phyloP scores from a whole-genome alignment of 2,888 invertebrate genomes.

The Euproctis similis region DNA sequence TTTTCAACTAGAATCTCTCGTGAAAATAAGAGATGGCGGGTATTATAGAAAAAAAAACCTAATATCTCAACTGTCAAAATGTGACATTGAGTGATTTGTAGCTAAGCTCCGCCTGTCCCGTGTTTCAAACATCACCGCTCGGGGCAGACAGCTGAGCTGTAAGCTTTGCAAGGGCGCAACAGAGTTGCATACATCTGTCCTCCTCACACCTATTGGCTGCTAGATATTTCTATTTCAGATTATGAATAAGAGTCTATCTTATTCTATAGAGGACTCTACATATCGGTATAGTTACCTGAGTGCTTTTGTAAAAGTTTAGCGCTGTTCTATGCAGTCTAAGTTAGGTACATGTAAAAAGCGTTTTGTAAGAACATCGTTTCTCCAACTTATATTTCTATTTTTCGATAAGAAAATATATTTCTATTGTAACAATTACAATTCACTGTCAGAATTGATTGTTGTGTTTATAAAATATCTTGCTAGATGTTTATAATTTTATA shows the following conservation, averaged over 20 bases:
- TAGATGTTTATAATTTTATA: conserved; percentile 9
- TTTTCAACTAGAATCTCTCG: conserved; percentile 29
- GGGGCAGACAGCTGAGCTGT: conserved; percentile 72
- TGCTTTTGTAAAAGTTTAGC: conserved; percentile 74
- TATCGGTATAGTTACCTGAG: conserved; percentile 71
- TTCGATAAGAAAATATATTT: conserved; percentile 25
- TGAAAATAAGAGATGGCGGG: conserved; percentile 64
- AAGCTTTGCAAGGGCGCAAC: conserved; percentile 63
- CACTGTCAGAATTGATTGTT: conserved; percentile 28
- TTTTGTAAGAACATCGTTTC: conserved; percentile 43
- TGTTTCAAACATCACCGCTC: conserved; percentile 77
- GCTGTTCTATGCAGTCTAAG: conserved; percentile 66
- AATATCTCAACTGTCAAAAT: conserved; percentile 78
- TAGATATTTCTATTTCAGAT: conserved; percentile 51
- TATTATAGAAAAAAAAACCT: conserved; percentile 71
- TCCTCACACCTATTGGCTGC: conserved; percentile 39
- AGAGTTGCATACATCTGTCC: conserved; percentile 56
- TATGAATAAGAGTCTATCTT: conserved; percentile 56
- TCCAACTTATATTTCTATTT: conserved; percentile 23
- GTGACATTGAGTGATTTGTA: conserved; percentile 78
- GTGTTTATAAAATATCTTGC: conserved; percentile 13
- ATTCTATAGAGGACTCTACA: conserved; percentile 67
- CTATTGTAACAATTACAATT: conserved; percentile 21
- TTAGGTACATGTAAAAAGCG: conserved; percentile 56
- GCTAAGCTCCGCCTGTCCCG: conserved; percentile 78